Evolutionary conservation across 2,888 invertebrate genomes (phyloP).

Genomic region (Hedya salicella): DNA sequence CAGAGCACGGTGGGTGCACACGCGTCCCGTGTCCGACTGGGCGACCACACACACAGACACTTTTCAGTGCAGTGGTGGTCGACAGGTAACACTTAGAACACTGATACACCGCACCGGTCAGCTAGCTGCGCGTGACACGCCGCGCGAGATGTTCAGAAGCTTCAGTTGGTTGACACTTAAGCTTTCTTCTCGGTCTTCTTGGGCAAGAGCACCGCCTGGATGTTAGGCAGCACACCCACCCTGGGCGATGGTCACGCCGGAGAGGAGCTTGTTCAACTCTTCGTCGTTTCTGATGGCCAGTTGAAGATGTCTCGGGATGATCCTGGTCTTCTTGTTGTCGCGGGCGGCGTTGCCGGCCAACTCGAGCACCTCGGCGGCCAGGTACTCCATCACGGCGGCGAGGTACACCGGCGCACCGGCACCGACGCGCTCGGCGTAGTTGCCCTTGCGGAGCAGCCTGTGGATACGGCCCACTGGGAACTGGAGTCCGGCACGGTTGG

Average conservation of each 20-base stretch:
- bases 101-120: too few species aligned
- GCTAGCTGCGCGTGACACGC: too few species aligned
- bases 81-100: too few species aligned
- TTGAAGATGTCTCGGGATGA: slow-evolving; percentile 91
- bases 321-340: slow-evolving; percentile 89
- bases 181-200: slow-evolving; percentile 84
- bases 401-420: slow-evolving; percentile 81
- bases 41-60: too few species aligned
- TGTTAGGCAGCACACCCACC: slow-evolving; percentile 90
- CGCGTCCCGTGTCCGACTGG: too few species aligned
- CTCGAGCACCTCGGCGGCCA: slow-evolving; percentile 88
- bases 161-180: too few species aligned
- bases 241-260: slow-evolving; percentile 90
- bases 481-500: slow-evolving; percentile 83
- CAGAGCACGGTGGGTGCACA: too few species aligned
- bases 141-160: too few species aligned
- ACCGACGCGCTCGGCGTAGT: slow-evolving; percentile 85
- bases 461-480: slow-evolving; percentile 86
- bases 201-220: slow-evolving; percentile 90
- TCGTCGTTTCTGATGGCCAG: slow-evolving; percentile 92
- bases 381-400: slow-evolving; percentile 86
- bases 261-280: slow-evolving; percentile 89
- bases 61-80: too few species aligned
- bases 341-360: slow-evolving; percentile 87
- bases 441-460: slow-evolving; percentile 84